phyloP scores from a whole-genome alignment of 2,797 vertebrate species.

The Mormyrus proboscirostris region DNA sequence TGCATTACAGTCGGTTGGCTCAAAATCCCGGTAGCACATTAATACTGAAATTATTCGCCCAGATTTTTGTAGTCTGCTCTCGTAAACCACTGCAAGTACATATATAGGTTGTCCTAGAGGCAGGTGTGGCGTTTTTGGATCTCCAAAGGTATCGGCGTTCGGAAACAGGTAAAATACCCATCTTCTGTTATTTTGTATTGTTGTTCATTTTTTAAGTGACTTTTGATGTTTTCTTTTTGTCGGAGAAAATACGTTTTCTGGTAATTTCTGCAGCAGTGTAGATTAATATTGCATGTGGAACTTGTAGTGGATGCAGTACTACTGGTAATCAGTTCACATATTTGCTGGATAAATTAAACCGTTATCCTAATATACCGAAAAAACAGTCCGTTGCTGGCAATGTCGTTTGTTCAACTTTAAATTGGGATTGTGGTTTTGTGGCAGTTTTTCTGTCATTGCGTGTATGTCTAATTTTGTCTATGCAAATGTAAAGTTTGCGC shows the following conservation, averaged over 20 bases:
- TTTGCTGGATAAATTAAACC: neutral
- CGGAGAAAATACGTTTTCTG: neutral
- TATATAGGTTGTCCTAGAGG: neutral
- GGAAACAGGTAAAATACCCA: constrained; percentile 10
- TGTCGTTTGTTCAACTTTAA: neutral
- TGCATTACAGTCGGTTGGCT: neutral
- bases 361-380: neutral
- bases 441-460: neutral
- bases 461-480: neutral
- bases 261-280: neutral
- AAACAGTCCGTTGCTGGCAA: neutral
- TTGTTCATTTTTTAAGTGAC: neutral
- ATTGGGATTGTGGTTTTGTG: neutral
- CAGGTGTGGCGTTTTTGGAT: constrained; percentile 10
- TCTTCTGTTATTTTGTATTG: neutral
- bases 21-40: neutral
- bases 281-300: neutral
- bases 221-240: neutral
- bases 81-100: neutral
- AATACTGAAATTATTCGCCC: neutral
- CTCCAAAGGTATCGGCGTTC: neutral
- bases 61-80: neutral
- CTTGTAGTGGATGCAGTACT: neutral
- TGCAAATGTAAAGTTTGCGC: constrained; percentile 9
- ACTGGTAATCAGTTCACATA: neutral